These are phyloP conservation scores for Magallana ariakensis DNA, from an alignment of 1,140 invertebrate species.

Conservation along the genomic window DNA sequence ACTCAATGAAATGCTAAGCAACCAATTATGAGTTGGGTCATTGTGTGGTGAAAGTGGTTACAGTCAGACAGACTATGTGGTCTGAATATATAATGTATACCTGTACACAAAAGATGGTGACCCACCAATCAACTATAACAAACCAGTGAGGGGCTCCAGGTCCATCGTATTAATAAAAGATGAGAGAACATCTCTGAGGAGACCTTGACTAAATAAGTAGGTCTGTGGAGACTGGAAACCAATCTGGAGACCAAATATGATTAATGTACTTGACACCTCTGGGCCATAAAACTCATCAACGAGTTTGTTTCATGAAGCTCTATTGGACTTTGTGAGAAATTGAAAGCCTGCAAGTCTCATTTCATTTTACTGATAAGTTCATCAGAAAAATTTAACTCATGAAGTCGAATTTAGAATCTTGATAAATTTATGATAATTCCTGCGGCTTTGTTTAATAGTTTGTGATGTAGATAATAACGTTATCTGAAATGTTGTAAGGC, in stretches of 20 bases:
- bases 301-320: neutral
- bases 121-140: too few relatives aligned
- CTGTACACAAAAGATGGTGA: too few relatives aligned
- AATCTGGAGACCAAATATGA: neutral
- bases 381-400: neutral
- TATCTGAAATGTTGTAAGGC: neutral
- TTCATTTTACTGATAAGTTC: neutral
- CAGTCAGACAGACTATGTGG: too few relatives aligned
- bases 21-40: too few relatives aligned
- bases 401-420: neutral
- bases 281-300: constrained; percentile 4
- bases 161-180: neutral
- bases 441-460: neutral
- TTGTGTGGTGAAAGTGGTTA: too few relatives aligned
- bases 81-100: too few relatives aligned
- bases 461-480: neutral
- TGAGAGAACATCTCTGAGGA: neutral
- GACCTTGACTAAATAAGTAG: neutral
- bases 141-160: too few relatives aligned
- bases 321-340: neutral
- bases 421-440: neutral
- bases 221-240: neutral
- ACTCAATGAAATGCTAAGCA: too few relatives aligned
- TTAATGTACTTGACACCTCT: neutral
- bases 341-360: neutral